phyloP scores from a whole-genome alignment of 2,888 invertebrate species.

The Molorchus minor region DNA sequence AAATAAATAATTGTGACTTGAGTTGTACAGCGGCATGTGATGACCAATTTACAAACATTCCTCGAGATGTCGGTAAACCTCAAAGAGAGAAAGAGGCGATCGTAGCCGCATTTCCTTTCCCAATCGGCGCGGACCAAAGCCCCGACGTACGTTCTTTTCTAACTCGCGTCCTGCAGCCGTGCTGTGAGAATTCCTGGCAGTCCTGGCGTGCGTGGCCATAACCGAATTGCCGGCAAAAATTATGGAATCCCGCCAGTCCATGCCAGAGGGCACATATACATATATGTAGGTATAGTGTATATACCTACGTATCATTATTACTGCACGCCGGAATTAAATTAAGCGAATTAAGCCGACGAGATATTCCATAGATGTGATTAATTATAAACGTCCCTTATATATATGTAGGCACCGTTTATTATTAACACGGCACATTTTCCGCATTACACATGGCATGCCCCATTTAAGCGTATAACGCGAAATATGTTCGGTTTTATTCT shows the following conservation, averaged over 20 bases:
- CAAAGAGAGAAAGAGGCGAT: constrained; percentile 45
- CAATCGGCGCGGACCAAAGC: constrained; percentile 20
- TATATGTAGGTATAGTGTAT: too few species aligned
- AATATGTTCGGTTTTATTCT: constrained; percentile 25
- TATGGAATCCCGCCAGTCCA: constrained; percentile 22
- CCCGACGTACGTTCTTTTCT: constrained; percentile 39
- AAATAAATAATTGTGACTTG: constrained; percentile 49
- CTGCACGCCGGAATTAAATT: constrained; percentile 26
- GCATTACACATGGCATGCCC: constrained; percentile 31
- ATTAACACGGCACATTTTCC: constrained; percentile 29
- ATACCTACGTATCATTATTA: constrained; percentile 28
- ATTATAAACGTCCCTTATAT: constrained; percentile 12
- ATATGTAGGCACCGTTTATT: too few species aligned
- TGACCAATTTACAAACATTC: constrained; percentile 61
- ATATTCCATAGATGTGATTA: constrained; percentile 21
- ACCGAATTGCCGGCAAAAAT: constrained; percentile 35
- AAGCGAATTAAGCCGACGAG: constrained; percentile 16
- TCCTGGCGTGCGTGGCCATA: constrained; percentile 32
- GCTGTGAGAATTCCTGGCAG: constrained; percentile 31
- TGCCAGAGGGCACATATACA: constrained; percentile 1
- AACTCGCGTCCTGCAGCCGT: constrained; percentile 11
- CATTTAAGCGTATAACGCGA: constrained; percentile 32
- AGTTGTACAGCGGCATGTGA: constrained; percentile 56
- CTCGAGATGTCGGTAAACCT: constrained; percentile 55
- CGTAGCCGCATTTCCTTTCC: constrained; percentile 36